A percentile compares a stretch with the other conserved stretches of the same genome.
phyloP scores from a whole-genome alignment of 2,113 vertebrate species.

The Antechinus stuartii region DNA sequence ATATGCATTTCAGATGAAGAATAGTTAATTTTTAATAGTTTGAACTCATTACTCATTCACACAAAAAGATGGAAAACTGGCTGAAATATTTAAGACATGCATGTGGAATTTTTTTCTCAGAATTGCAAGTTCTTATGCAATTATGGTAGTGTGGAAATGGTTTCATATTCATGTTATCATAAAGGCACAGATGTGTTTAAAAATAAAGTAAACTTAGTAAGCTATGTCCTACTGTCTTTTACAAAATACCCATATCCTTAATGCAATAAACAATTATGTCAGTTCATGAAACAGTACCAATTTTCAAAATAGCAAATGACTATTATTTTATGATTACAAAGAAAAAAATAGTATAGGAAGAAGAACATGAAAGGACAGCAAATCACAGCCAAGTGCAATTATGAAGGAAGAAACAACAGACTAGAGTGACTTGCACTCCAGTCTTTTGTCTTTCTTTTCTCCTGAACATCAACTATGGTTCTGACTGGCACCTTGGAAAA shows the following conservation, averaged over 20 bases:
- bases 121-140: constrained; percentile 42
- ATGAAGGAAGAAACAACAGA: constrained; percentile 68
- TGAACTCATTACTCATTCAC: not conserved
- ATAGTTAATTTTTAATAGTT: constrained; percentile 17
- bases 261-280: constrained; percentile 46
- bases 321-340: constrained; percentile 64
- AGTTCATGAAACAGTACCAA: constrained; percentile 54
- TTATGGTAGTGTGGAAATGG: not conserved
- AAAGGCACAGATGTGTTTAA: constrained; percentile 32
- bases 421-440: constrained; percentile 69
- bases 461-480: constrained; percentile 60
- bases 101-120: constrained; percentile 8
- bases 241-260: not conserved
- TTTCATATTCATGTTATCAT: constrained; percentile 25
- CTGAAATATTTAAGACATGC: constrained; percentile 31
- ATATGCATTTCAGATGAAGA: not conserved
- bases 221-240: constrained; percentile 11
- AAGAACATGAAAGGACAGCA: constrained; percentile 58
- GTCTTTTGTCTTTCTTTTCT: constrained; percentile 59
- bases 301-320: constrained; percentile 68
- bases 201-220: constrained; percentile 43
- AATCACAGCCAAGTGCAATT: constrained; percentile 65
- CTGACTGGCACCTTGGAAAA: constrained; percentile 39
- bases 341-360: constrained; percentile 57
- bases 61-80: constrained; percentile 33